Percentiles rank a stretch among this genome's conserved stretches.
These are phyloP conservation scores for Drosophila monieri DNA, from an alignment of 2,888 invertebrate species.

Conservation along the genomic window DNA sequence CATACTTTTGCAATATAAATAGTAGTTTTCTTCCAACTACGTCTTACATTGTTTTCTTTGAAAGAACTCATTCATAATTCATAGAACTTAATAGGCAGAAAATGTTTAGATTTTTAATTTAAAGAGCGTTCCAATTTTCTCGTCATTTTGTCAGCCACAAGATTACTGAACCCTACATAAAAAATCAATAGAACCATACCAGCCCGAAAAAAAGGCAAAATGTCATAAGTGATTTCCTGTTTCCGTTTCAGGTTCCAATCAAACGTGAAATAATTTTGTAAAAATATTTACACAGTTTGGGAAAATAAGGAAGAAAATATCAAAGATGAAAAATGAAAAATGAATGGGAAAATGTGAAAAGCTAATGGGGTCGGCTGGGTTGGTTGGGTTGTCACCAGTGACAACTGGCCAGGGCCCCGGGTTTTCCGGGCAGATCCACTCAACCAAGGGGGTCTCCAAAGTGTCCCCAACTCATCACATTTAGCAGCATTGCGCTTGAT, in stretches of 20 bases:
- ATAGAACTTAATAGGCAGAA: conserved; percentile 1
- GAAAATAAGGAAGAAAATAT: conserved; percentile 19
- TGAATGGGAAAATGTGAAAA: conserved; percentile 33
- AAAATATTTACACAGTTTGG: conserved; percentile 73
- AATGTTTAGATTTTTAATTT: conserved; percentile 5
- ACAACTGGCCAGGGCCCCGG: conserved; percentile 13
- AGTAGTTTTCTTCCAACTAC: background rate
- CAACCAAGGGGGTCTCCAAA: conserved; percentile 27
- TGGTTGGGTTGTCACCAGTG: conserved; percentile 14
- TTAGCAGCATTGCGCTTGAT: conserved; percentile 53
- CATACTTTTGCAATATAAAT: conserved; percentile 1
- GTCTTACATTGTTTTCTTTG: background rate
- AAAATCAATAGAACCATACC: conserved; percentile 66
- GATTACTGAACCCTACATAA: conserved; percentile 64
- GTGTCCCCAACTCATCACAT: conserved; percentile 31
- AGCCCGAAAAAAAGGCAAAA: conserved; percentile 48
- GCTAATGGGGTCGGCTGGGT: conserved; percentile 27
- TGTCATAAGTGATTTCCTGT: conserved; percentile 78
- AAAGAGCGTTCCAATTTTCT: conserved; percentile 11
- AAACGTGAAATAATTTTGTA: conserved; percentile 75
- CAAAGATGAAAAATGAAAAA: conserved; percentile 29
- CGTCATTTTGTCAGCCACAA: conserved; percentile 54
- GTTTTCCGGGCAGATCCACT: conserved; percentile 26
- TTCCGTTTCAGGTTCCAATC: conserved; percentile 68
- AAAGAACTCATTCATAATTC: conserved; percentile 7